phyloP scores from a whole-genome alignment of 92 coral and sea anemone species.

The Anthopleura xanthogrammica region DNA sequence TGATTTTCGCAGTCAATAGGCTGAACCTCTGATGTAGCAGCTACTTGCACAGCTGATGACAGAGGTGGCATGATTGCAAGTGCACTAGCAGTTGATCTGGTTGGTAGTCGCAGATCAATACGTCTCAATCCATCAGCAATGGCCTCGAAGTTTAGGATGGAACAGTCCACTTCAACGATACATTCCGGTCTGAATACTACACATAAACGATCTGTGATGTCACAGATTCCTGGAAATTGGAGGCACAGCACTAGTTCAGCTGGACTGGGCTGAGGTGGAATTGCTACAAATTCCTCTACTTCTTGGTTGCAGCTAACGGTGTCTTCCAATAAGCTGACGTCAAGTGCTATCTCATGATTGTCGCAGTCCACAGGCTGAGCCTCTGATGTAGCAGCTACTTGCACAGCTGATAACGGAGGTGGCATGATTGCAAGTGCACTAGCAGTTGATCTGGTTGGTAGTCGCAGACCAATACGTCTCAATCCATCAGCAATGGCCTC shows the following conservation, averaged over 20 bases:
- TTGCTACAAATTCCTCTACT: too few species aligned
- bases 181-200: constrained; percentile 3
- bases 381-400: background rate
- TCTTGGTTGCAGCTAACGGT: too few species aligned
- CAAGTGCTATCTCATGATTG: background rate
- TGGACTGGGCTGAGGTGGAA: too few species aligned
- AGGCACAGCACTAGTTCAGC: background rate
- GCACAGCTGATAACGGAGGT: background rate
- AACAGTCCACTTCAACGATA: background rate
- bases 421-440: background rate
- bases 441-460: background rate
- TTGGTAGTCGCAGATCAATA: background rate
- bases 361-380: background rate
- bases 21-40: background rate
- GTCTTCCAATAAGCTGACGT: background rate
- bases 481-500: background rate
- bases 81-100: background rate
- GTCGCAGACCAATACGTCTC: background rate
- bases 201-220: background rate
- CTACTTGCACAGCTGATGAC: background rate
- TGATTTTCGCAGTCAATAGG: background rate
- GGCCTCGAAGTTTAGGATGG: background rate
- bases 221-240: background rate
- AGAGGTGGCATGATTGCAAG: background rate
- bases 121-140: background rate